Base-by-base conservation (phyloP, 2,113 vertebrate species). In the Eulemur rufifrons region DNA sequence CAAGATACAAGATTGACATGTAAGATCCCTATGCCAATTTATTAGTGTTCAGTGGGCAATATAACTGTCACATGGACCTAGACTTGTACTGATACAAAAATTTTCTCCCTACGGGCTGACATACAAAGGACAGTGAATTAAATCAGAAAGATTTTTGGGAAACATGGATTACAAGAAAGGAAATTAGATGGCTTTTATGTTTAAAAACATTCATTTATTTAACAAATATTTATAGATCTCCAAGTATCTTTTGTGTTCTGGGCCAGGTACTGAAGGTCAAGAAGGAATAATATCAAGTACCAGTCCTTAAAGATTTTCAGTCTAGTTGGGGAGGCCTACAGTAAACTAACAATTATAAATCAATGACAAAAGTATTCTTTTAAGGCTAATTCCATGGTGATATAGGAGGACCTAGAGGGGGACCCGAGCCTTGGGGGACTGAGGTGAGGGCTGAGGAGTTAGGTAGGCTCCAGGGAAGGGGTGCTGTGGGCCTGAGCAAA, bases 181-280 rank as follows among this genome's bases (percentile, higher is more conserved):
- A 42, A 86, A 59, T 64, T 69, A 93, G 8, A 45, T 91, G n/a
- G 52, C 45, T 69, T 84, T 2, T 86, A 27, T 92, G 59, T 89
- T 88, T 94, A 69, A 95, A 94, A 61, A 81, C 42, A 76, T 85
- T 52, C 3, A n/a, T 84, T 84, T 59, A 59, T 54, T 85, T 82
- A 74, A 82, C 50, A 77, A 50, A 37, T 45, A 39, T 64, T 68
- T 91, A 32, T 80, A 81, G 47, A 63, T 56, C 4, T 61, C 18
- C 82, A 39, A 66, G 34, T 77, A 14, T 66, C 50, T 39, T 92
- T 81, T 94, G 15, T 85, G 56, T 68, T 80, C 54, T 86, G 17
- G 32, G 21, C 34, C 47, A 27, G n/a, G 39, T 56, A 83, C 74
- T 45, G 29, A 92, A 76, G 45, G 9, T 83, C 80, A 82, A 64